These are phyloP conservation scores for Pseudochromis fuscus DNA, from an alignment of 2,797 vertebrate species.

Conservation along the genomic window DNA sequence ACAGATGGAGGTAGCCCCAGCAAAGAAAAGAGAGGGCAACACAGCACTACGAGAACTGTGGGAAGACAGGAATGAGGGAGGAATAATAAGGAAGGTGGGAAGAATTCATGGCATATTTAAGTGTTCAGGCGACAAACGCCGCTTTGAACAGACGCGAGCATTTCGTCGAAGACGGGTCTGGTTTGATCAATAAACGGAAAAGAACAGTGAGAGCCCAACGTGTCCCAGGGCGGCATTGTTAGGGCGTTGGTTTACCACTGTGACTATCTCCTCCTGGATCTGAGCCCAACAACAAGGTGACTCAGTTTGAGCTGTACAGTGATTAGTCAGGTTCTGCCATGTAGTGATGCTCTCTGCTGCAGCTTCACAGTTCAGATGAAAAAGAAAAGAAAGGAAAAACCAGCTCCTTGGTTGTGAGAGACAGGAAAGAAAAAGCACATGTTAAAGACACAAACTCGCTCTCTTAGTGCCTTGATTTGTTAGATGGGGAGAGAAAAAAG, in stretches of 20 bases:
- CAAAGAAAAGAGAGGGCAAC: slow-evolving; percentile 54
- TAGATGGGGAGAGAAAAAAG: slow-evolving; percentile 31
- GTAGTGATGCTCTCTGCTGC: slow-evolving; percentile 38
- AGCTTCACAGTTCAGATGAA: slow-evolving; percentile 31
- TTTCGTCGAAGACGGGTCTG: slow-evolving; percentile 23
- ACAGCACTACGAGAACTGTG: slow-evolving; percentile 9
- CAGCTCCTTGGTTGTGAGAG: slow-evolving; percentile 23
- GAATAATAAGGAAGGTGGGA: slow-evolving; percentile 59
- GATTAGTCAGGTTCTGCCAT: slow-evolving; percentile 64
- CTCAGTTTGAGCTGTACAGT: slow-evolving; percentile 46
- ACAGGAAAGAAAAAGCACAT: slow-evolving; percentile 1
- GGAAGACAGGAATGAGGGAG: slow-evolving; percentile 36
- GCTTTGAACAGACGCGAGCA: slow-evolving; percentile 47
- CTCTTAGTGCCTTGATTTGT: slow-evolving; percentile 16
- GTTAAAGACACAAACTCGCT: slow-evolving; percentile 5
- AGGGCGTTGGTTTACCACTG: slow-evolving; percentile 66
- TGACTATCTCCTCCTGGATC: slow-evolving; percentile 65
- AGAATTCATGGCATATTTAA: slow-evolving; percentile 60
- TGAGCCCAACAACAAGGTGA: slow-evolving; percentile 75
- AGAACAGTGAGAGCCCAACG: slow-evolving; percentile 43
- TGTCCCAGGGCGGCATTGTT: slow-evolving; percentile 62
- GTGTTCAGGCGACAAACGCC: slow-evolving; percentile 51
- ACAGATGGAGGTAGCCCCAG: slow-evolving; percentile 71
- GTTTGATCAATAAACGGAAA: slow-evolving; percentile 57
- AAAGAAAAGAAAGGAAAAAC: neutral